A percentile compares a stretch with the other conserved stretches of the same genome.
Evolutionary conservation across 1,140 invertebrate genomes (phyloP).

Genomic region (Calliopsis andreniformis): DNA sequence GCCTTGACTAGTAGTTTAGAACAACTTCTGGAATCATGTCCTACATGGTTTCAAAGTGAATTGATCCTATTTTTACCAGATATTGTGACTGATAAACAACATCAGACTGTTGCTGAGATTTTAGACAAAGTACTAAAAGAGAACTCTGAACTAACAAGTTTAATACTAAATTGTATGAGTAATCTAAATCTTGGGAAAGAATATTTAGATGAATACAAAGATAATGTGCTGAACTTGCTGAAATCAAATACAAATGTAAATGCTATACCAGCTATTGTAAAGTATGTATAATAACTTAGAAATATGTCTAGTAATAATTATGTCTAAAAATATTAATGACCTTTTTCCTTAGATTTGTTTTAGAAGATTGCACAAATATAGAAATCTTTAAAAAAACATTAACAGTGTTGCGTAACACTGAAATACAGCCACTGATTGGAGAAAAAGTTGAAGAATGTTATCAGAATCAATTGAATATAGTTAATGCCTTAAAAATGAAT

Average conservation of each 20-base stretch:
- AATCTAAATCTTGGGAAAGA: slow-evolving; percentile 74
- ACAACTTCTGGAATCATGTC: slow-evolving; percentile 74
- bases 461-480: slow-evolving; percentile 70
- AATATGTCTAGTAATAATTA: not conserved
- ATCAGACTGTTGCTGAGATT: slow-evolving; percentile 73
- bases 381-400: slow-evolving; percentile 71
- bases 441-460: slow-evolving; percentile 71
- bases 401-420: slow-evolving; percentile 65
- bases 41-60: slow-evolving; percentile 76
- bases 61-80: slow-evolving; percentile 75
- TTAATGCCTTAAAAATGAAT: slow-evolving; percentile 71
- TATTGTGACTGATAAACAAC: slow-evolving; percentile 75
- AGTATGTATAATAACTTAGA: slow-evolving; percentile 58
- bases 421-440: slow-evolving; percentile 71
- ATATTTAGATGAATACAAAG: slow-evolving; percentile 71
- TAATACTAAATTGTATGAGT: slow-evolving; percentile 73
- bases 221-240: slow-evolving; percentile 71
- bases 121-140: slow-evolving; percentile 73
- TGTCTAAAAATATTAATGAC: slow-evolving; percentile 7
- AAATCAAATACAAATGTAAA: slow-evolving; percentile 61
- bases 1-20: slow-evolving; percentile 67
- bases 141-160: slow-evolving; percentile 68
- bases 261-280: slow-evolving; percentile 71
- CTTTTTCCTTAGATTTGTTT: slow-evolving; percentile 70
- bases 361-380: slow-evolving; percentile 60